phyloP scores from a whole-genome alignment of 2,888 invertebrate species.

The Galeruca laticollis region DNA sequence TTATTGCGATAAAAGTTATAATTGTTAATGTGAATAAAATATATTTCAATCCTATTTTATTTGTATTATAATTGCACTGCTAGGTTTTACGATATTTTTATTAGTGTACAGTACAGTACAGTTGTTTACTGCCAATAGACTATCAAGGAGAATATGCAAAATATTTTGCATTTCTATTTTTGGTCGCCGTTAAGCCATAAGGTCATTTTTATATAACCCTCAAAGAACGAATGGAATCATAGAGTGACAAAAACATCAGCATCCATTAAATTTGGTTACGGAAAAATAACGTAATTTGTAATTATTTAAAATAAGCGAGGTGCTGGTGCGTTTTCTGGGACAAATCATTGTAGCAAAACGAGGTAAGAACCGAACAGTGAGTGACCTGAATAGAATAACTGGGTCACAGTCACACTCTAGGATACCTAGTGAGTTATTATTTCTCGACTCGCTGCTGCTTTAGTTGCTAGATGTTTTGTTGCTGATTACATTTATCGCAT shows the following conservation, averaged over 20 bases:
- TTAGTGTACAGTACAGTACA: conserved; percentile 5
- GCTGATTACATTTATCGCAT: not conserved
- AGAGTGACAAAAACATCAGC: conserved; percentile 26
- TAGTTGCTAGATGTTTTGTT: not conserved
- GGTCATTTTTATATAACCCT: conserved; percentile 24
- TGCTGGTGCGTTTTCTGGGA: conserved; percentile 59
- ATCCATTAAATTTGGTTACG: conserved; percentile 21
- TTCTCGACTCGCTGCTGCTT: conserved; percentile 28
- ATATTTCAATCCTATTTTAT: too few relatives aligned
- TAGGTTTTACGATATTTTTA: not conserved
- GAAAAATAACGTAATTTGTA: conserved; percentile 27
- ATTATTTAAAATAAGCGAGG: conserved; percentile 50
- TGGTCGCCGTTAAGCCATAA: conserved; percentile 11
- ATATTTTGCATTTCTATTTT: conserved; percentile 29
- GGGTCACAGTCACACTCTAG: conserved; percentile 64
- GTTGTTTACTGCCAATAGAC: conserved; percentile 11
- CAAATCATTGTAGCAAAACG: conserved; percentile 60
- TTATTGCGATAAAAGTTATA: too few relatives aligned
- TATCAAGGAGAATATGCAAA: conserved; percentile 19
- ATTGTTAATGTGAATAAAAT: too few relatives aligned
- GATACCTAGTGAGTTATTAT: conserved; percentile 55
- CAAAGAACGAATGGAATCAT: not conserved
- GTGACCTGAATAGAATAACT: conserved; percentile 64
- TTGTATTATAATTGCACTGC: too few relatives aligned
- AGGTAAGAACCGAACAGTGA: conserved; percentile 63